Percentiles rank a stretch among this genome's conserved stretches.
phyloP scores from a whole-genome alignment of 2,113 vertebrate species.

The Xenopus laevis region DNA sequence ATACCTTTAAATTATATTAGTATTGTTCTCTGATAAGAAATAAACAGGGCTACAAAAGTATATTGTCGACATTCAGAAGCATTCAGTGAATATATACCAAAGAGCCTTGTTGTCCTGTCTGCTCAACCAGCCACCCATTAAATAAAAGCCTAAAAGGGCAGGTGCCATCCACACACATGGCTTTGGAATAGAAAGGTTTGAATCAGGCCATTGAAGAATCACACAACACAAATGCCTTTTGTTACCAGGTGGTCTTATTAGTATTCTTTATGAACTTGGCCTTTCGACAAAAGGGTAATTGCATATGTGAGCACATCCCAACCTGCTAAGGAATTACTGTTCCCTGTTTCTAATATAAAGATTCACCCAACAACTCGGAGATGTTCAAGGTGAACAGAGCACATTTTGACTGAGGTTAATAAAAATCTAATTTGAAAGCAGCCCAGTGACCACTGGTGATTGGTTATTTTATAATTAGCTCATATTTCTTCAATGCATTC shows the following conservation, averaged over 20 bases:
- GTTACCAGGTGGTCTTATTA: constrained; percentile 38
- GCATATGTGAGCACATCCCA: constrained; percentile 15
- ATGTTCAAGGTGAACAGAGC: constrained; percentile 18
- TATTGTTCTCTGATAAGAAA: too few species aligned
- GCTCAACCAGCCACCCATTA: neutral
- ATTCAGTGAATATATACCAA: neutral
- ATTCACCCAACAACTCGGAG: constrained; percentile 14
- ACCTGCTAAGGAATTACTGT: constrained; percentile 15
- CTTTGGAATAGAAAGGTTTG: neutral
- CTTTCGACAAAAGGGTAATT: constrained; percentile 38
- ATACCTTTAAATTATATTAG: too few species aligned
- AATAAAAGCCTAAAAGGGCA: neutral
- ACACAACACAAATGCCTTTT: constrained; percentile 21
- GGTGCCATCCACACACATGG: neutral
- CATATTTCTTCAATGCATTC: too few species aligned
- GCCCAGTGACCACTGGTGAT: too few species aligned
- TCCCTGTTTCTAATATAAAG: constrained; percentile 16
- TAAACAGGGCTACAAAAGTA: too few species aligned
- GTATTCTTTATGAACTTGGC: constrained; percentile 17
- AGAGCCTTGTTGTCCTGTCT: neutral
- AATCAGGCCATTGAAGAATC: constrained; percentile 22
- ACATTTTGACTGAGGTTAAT: neutral
- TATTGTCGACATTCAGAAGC: too few species aligned
- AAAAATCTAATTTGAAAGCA: too few species aligned
- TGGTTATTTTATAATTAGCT: too few species aligned